Base-by-base conservation (phyloP, 92 coral and sea anemone species). In the Epizoanthus scotinus region DNA sequence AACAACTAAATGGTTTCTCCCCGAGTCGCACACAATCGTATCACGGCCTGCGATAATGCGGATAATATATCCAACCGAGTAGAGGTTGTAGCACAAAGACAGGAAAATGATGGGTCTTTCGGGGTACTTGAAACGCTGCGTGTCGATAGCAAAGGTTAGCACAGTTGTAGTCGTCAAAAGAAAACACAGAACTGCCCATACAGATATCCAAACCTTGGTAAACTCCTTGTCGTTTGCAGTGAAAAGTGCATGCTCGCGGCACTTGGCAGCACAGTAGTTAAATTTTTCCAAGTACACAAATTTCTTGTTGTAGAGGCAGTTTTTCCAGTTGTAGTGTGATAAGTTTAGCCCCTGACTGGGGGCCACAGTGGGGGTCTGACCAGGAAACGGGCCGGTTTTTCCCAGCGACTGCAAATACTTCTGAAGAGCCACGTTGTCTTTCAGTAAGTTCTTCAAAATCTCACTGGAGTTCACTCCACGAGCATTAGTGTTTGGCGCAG, bases 21-120 rank as follows among this genome's bases (percentile, higher is more conserved):
- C 78, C 53, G 91, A 84, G 61, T 94, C 97, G 86, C 99, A 96
- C 18, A 92, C 86, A 36, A 96, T 90, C 31, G 78, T 86, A 71
- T 89, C 92, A 1, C 94, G 80, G 20, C 97, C 97, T 3, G 96
- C 99, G 15, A 83, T 78, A 4, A 92, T 81, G 25, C 98, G 89
- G 47, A 96, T 90, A 40, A 96, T 82, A 71, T 84, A 93, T 0
- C 94, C 99, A 36, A 90, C 74, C 22, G 99, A 96, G 74, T 96
- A 96, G 42, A 96, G 89, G 49, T 91, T 96, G 74, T 96, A 96
- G 42, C 99, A 96, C 22, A 96, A 73, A 17, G 99, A 94, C 55
- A 96, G 83, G 66, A 93, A 96, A 21, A 96, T 96, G 63, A 96
- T 96, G 65, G 99, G 99, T 25, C 98, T 79, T 66, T 96, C 99